phyloP scores from a whole-genome alignment of 1,140 invertebrate genomes.

The Hypsibius dujardini region DNA sequence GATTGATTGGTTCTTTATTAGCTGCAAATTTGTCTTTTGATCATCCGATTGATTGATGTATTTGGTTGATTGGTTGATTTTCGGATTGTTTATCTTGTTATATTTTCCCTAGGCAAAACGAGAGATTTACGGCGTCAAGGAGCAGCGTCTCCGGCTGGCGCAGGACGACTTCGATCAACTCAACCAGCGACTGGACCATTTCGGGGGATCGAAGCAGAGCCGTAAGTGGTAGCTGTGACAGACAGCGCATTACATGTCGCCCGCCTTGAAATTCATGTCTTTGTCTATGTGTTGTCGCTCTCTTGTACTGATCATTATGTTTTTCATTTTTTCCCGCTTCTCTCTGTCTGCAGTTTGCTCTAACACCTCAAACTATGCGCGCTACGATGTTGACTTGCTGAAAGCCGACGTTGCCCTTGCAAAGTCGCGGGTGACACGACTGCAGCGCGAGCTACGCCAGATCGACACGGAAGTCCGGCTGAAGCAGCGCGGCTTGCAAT shows the following conservation, averaged over 20 bases:
- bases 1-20: no score
- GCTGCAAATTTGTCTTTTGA: no score
- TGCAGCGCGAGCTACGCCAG: constrained; percentile 74
- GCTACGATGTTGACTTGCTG: constrained; percentile 79
- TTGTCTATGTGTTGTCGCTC: no score
- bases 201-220: constrained; percentile 33
- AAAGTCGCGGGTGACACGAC: constrained; percentile 61
- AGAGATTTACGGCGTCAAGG: constrained; percentile 86
- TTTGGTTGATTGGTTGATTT: no score
- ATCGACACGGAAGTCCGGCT: constrained; percentile 74
- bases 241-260: no score
- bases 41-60: no score
- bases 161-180: constrained; percentile 90
- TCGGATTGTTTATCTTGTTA: no score
- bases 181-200: constrained; percentile 60
- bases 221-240: constrained; percentile 31
- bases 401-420: constrained; percentile 77
- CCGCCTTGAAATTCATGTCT: no score
- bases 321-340: no score
- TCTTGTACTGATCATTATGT: no score
- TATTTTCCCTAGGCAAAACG: constrained; percentile 89
- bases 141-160: constrained; percentile 70
- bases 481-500: constrained; percentile 76
- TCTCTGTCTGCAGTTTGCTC: constrained; percentile 58
- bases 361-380: constrained; percentile 67